Evolutionary conservation across 2,113 vertebrate species (phyloP).

Genomic region (Hydrolagus affinis): DNA sequence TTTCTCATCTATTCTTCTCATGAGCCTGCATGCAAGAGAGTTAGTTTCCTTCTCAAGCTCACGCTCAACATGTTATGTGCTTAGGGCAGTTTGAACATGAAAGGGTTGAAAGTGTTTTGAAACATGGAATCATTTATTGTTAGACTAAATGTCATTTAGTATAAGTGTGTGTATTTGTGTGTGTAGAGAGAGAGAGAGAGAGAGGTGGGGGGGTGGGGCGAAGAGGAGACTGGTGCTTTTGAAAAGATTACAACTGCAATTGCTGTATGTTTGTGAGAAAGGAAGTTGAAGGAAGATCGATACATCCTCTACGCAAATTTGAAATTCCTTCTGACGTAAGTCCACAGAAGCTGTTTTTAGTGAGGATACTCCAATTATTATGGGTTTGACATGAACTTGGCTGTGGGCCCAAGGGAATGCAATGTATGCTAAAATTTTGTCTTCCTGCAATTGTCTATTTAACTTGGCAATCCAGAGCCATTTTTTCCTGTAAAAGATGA

Average conservation of each 20-base stretch:
- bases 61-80: constrained; percentile 36
- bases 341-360: constrained; percentile 74
- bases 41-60: constrained; percentile 34
- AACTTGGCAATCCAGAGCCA: constrained; percentile 65
- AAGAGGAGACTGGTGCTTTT: constrained; percentile 39
- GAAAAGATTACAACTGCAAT: constrained; percentile 47
- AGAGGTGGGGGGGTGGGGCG: constrained; percentile 36
- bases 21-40: constrained; percentile 4
- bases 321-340: constrained; percentile 81
- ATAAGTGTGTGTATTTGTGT: constrained; percentile 29
- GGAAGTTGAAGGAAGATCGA: constrained; percentile 83
- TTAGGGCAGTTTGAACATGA: constrained; percentile 41
- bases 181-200: too few species aligned
- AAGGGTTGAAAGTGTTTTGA: constrained; percentile 54
- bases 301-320: constrained; percentile 90
- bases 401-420: constrained; percentile 72
- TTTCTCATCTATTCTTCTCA: constrained; percentile 32
- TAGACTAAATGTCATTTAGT: constrained; percentile 56
- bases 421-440: constrained; percentile 90
- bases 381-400: constrained; percentile 94
- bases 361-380: constrained; percentile 84
- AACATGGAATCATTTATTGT: constrained; percentile 58
- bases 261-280: constrained; percentile 90
- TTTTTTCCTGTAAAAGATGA: constrained; percentile 73
- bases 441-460: constrained; percentile 98